Conservation (phyloP, 1,140 invertebrate species). For the Drosophila micromelanica region DNA sequence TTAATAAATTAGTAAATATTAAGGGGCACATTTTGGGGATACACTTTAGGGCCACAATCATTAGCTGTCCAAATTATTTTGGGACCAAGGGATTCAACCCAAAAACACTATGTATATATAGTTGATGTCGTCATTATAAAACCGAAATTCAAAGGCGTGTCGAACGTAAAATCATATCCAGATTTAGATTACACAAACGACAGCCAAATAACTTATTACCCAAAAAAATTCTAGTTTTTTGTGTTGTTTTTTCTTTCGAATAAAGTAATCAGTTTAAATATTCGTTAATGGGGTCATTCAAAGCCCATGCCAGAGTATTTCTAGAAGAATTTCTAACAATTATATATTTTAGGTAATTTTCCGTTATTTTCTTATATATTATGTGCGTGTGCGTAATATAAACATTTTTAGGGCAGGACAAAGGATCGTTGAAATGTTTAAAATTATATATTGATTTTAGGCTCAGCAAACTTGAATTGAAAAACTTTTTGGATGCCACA, state of each 20-base stretch:
- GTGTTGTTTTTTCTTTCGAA: not conserved
- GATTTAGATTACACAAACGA: conserved; percentile 30
- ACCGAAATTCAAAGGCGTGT: conserved; percentile 6
- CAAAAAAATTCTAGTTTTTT: conserved; percentile 18
- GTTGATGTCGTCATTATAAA: conserved; percentile 14
- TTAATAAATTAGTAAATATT: conserved; percentile 34
- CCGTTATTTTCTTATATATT: not conserved
- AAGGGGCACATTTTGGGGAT: conserved; percentile 2
- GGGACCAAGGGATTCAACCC: conserved; percentile 1
- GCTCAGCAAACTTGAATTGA: conserved; percentile 31
- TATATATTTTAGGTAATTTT: not conserved
- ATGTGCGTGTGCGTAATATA: not conserved
- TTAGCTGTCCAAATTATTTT: conserved; percentile 24
- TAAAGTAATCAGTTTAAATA: conserved; percentile 7
- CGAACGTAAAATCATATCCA: conserved; percentile 11
- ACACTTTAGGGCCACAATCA: conserved; percentile 12
- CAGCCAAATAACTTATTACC: conserved; percentile 36
- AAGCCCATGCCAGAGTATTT: conserved; percentile 1
- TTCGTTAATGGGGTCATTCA: conserved; percentile 22
- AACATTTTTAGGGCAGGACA: not conserved
- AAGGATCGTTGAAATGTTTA: conserved; percentile 40
- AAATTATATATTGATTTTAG: conserved; percentile 67
- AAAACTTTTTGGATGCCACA: conserved; percentile 27
- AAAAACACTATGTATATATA: conserved; percentile 5
- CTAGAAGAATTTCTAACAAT: not conserved